These are phyloP conservation scores for Eristalis intricaria DNA, from an alignment of 2,888 invertebrate species.

Conservation along the genomic window DNA sequence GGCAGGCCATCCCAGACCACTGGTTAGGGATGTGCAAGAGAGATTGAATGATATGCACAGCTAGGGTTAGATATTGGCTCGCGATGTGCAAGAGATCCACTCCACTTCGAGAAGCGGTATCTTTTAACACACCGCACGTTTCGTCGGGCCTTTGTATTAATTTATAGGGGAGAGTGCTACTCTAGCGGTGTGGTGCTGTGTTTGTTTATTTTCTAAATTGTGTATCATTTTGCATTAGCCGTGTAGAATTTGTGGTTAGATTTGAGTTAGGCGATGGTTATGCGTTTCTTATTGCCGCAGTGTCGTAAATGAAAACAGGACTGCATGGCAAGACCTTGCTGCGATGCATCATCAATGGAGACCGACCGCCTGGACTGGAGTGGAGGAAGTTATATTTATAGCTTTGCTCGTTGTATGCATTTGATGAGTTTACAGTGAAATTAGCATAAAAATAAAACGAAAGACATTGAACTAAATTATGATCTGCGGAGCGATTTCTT, in stretches of 20 bases:
- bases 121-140: conserved; percentile 51
- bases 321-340: background rate
- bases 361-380: conserved; percentile 16
- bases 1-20: background rate
- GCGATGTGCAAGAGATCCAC: background rate
- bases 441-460: conserved; percentile 37
- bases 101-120: conserved; percentile 30
- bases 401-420: background rate
- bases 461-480: conserved; percentile 49
- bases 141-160: conserved; percentile 46
- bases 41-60: conserved; percentile 49
- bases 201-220: background rate
- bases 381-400: background rate
- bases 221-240: background rate
- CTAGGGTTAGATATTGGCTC: conserved; percentile 11
- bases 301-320: background rate
- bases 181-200: conserved; percentile 5
- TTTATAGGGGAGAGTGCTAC: conserved; percentile 57
- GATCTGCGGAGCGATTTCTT: background rate
- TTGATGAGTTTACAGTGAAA: conserved; percentile 34
- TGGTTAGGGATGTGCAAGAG: conserved; percentile 23
- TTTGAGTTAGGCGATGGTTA: background rate
- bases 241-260: conserved; percentile 15
- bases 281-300: background rate
- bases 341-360: conserved; percentile 28